Conservation (phyloP, 2,888 invertebrate species). For the Endomychus coccineus region DNA sequence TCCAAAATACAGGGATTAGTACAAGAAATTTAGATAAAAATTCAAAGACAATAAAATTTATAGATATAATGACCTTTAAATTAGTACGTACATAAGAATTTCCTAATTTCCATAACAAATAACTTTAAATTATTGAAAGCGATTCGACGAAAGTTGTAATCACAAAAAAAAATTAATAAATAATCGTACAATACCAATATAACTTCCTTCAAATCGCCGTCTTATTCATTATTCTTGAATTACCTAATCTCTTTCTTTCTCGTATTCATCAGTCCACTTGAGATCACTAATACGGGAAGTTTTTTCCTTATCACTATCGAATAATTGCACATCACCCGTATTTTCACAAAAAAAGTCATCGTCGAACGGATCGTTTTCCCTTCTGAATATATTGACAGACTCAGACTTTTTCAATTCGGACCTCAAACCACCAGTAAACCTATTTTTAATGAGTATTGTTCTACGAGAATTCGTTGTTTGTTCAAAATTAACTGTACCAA, state of each 20-base stretch:
- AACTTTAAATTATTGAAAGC: not conserved
- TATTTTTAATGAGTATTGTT: slow-evolving; percentile 32
- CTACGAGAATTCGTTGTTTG: slow-evolving; percentile 29
- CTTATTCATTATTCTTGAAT: too few relatives aligned
- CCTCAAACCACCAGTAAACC: slow-evolving; percentile 38
- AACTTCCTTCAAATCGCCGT: not conserved
- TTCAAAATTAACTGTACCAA: slow-evolving; percentile 27
- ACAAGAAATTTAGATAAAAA: too few relatives aligned
- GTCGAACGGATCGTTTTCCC: slow-evolving; percentile 82
- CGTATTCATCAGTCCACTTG: slow-evolving; percentile 47
- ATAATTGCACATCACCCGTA: slow-evolving; percentile 21
- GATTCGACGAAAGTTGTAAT: too few relatives aligned
- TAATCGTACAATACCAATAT: not conserved
- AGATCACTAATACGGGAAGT: slow-evolving; percentile 30
- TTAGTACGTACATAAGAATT: not conserved
- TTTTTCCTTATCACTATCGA: slow-evolving; percentile 12
- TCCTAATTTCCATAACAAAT: not conserved
- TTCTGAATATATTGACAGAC: slow-evolving; percentile 81
- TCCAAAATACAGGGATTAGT: too few relatives aligned
- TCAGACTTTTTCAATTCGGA: slow-evolving; percentile 77
- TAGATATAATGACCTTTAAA: too few relatives aligned
- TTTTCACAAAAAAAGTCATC: slow-evolving; percentile 69
- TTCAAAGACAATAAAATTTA: too few relatives aligned
- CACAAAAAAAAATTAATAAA: not conserved
- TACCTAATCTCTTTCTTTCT: slow-evolving; percentile 28